A percentile compares a stretch with the other conserved stretches of the same genome.
Evolutionary conservation across 2,888 invertebrate species (phyloP).

Genomic region (Amphipyra tragopoginis): DNA sequence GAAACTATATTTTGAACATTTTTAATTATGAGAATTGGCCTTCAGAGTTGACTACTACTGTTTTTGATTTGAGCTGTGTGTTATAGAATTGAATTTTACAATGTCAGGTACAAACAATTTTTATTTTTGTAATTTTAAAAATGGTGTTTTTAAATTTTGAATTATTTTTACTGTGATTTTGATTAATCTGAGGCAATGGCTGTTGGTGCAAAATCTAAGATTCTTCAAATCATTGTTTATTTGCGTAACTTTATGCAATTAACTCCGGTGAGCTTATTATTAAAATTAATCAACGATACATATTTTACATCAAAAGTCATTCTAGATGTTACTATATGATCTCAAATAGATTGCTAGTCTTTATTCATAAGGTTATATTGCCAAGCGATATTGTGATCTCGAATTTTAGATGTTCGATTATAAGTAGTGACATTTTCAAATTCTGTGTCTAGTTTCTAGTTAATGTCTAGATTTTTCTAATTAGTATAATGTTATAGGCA

Average conservation of each 20-base stretch:
- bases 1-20: no score
- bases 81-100: no score
- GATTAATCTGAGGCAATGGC: conserved; percentile 2
- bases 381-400: conserved; percentile 88
- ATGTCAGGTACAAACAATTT: no score
- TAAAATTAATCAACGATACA: conserved; percentile 43
- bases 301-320: conserved; percentile 41
- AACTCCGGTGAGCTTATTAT: conserved; percentile 56
- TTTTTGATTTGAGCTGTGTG: no score
- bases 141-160: neutral
- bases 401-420: conserved; percentile 63
- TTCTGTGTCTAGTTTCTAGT: conserved; percentile 54
- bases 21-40: no score
- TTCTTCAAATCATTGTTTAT: conserved; percentile 17
- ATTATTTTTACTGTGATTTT: neutral
- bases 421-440: conserved; percentile 58
- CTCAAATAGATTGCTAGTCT: conserved; percentile 70
- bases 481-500: conserved; percentile 42
- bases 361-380: conserved; percentile 78
- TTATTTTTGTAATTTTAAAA: neutral
- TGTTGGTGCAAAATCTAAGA: conserved; percentile 22
- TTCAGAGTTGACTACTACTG: no score
- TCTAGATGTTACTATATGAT: conserved; percentile 57
- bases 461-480: conserved; percentile 50
- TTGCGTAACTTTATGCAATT: conserved; percentile 43